phyloP scores from a whole-genome alignment of 2,797 vertebrate species.

The Tangara arthus region DNA sequence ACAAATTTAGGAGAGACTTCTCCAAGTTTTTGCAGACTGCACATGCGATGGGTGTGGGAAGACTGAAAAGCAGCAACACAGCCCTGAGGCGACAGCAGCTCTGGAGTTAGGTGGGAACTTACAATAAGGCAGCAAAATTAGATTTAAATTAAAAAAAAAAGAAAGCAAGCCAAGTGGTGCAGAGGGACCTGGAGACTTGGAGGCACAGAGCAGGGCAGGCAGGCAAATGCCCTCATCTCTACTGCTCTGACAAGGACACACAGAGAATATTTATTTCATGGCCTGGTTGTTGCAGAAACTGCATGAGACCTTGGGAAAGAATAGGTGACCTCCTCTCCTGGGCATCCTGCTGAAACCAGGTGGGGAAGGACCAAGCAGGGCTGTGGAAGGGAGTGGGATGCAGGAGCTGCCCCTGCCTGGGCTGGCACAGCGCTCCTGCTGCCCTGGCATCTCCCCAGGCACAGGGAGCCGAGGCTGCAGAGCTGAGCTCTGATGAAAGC shows the following conservation, averaged over 20 bases:
- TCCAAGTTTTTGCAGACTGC: background rate
- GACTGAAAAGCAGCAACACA: slow-evolving; percentile 20
- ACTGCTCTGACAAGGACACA: background rate
- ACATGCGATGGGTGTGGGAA: background rate
- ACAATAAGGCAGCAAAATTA: slow-evolving; percentile 18
- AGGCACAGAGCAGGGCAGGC: background rate
- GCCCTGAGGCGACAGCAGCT: slow-evolving; percentile 12
- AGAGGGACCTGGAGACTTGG: background rate
- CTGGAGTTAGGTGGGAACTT: background rate
- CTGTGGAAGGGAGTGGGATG: accelerated
- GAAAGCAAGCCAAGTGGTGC: background rate
- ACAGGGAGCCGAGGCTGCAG: background rate
- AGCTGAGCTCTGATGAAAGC: background rate
- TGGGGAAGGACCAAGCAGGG: background rate
- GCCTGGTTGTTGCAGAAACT: background rate
- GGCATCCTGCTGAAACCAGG: background rate
- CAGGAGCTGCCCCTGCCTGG: background rate
- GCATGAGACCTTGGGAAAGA: background rate
- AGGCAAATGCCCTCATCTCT: background rate
- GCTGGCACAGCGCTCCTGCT: background rate
- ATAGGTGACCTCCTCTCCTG: background rate
- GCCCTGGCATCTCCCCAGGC: background rate
- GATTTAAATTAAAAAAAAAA: background rate
- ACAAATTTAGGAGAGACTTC: background rate
- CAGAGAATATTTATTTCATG: background rate